Evolutionary conservation across 2,888 invertebrate species (phyloP).

Genomic region (Taphrorychus bicolor): DNA sequence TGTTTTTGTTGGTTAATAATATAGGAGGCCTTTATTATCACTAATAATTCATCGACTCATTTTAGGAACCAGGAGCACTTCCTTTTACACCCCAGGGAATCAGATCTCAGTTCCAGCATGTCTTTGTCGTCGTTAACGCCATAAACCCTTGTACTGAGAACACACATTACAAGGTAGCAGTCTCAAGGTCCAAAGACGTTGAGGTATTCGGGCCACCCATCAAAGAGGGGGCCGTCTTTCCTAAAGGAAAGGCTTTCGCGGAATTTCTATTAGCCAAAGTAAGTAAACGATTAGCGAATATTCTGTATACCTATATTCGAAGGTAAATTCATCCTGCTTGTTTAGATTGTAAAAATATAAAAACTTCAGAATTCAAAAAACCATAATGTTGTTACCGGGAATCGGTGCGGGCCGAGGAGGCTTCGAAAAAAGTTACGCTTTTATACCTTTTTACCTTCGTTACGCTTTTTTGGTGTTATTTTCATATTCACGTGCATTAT

Average conservation of each 20-base stretch:
- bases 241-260: conserved; percentile 91
- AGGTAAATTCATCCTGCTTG: too few species aligned
- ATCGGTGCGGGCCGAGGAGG: too few species aligned
- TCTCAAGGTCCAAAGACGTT: conserved; percentile 85
- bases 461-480: too few species aligned
- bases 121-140: conserved; percentile 90
- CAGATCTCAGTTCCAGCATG: conserved; percentile 97
- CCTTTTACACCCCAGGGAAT: conserved; percentile 95
- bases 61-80: conserved; percentile 81
- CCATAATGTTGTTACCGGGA: too few species aligned
- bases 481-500: too few species aligned
- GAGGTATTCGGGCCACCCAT: conserved; percentile 97
- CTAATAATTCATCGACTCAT: neutral
- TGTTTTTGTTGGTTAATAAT: too few species aligned
- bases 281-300: neutral
- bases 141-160: conserved; percentile 91
- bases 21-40: neutral
- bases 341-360: too few species aligned
- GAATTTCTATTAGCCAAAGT: conserved; percentile 93
- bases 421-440: too few species aligned
- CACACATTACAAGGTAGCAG: conserved; percentile 80
- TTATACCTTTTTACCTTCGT: too few species aligned
- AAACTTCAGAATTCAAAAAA: too few species aligned
- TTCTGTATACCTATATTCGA: too few species aligned
- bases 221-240: conserved; percentile 84